These are phyloP conservation scores for Falco berigora DNA, from an alignment of 2,797 vertebrate genomes.

Conservation along the genomic window DNA sequence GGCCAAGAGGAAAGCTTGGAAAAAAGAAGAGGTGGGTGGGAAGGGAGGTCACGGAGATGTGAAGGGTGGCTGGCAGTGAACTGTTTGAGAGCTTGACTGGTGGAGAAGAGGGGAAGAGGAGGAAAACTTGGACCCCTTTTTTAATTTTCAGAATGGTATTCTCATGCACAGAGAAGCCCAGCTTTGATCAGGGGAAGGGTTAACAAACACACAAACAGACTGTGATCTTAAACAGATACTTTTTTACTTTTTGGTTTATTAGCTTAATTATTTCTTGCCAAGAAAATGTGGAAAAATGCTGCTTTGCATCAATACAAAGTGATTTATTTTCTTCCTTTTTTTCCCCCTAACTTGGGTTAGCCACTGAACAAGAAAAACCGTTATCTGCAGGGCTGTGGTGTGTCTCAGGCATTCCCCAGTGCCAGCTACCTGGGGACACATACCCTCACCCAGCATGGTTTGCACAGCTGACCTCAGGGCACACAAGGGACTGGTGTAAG, in stretches of 20 bases:
- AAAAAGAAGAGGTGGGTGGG: neutral
- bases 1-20: neutral
- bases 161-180: neutral
- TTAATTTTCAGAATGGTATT: neutral
- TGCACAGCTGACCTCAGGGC: fast-evolving
- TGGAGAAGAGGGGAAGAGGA: neutral
- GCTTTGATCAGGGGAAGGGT: neutral
- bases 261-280: neutral
- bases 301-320: neutral
- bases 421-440: fast-evolving
- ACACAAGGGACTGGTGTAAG: neutral
- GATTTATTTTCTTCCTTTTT: neutral
- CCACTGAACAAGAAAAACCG: neutral
- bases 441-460: neutral
- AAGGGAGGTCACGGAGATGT: neutral
- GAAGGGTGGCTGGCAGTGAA: neutral
- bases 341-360: neutral
- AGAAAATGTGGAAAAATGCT: neutral
- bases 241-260: neutral
- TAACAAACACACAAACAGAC: neutral
- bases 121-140: neutral
- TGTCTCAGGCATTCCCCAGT: neutral
- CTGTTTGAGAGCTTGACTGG: neutral
- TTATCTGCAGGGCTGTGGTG: neutral
- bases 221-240: neutral